Conservation (phyloP, 1,140 invertebrate genomes). For the Achroia grisella region DNA sequence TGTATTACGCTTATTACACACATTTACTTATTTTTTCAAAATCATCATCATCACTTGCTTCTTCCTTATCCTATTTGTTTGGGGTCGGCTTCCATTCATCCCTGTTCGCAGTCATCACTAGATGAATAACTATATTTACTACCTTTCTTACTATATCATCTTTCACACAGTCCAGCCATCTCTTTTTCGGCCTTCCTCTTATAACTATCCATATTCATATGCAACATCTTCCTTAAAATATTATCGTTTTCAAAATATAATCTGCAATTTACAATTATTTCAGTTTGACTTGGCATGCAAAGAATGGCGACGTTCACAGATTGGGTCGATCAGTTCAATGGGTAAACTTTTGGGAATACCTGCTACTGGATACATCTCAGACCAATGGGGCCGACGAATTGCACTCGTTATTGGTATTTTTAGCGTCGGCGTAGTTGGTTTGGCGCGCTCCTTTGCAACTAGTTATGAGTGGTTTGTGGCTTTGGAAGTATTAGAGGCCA, state of each 20-base stretch:
- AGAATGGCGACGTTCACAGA: constrained; percentile 80
- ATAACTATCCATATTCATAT: too few relatives aligned
- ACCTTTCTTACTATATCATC: too few relatives aligned
- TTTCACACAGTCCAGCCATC: too few relatives aligned
- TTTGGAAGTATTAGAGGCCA: constrained; percentile 79
- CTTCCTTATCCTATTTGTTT: too few relatives aligned
- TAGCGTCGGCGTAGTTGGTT: constrained; percentile 75
- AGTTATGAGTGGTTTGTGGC: constrained; percentile 78
- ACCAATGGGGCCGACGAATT: constrained; percentile 77
- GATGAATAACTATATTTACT: too few relatives aligned
- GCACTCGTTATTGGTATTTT: constrained; percentile 77
- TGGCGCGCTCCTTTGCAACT: constrained; percentile 78
- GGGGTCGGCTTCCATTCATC: too few relatives aligned
- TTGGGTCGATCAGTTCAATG: constrained; percentile 81
- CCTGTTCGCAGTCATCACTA: too few relatives aligned
- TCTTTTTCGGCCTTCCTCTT: too few relatives aligned
- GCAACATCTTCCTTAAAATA: too few relatives aligned
- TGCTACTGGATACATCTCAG: constrained; percentile 79
- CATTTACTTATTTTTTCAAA: too few relatives aligned
- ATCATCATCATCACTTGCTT: too few relatives aligned
- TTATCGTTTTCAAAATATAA: neutral
- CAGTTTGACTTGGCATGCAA: constrained; percentile 66
- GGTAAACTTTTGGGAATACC: constrained; percentile 82
- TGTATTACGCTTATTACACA: too few relatives aligned
- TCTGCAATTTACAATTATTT: constrained; percentile 10